Base-by-base conservation (phyloP, 2,888 invertebrate species). In the Parnassius apollo region DNA sequence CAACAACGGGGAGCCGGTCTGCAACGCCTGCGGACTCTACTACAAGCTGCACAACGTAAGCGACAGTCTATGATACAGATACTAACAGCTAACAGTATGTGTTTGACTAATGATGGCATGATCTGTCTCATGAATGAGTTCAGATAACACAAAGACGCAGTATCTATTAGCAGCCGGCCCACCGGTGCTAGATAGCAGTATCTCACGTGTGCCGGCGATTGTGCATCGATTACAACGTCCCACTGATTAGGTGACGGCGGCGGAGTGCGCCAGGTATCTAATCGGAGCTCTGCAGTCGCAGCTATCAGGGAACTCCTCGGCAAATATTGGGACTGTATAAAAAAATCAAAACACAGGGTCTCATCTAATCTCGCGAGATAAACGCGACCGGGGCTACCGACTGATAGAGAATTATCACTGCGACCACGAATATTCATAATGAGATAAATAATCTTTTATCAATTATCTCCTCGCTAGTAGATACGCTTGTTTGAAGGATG, bases 21-120 rank as follows among this genome's bases (percentile, higher is more conserved):
- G 99, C 91, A 99, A 99, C 89, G 99, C 99, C 25, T 99, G 99
- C 84, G 99, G 99, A 0, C 95, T 99, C 45, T 99, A 99, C 92
- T 97, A 93, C 92, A 97, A 97, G 91, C 92, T 97, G 70, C 97
- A 97, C 81, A 94, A 93, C 80, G 96, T 96, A 78, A 94, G 87
- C 75, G 9, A 49, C 13, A 49, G 9, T 9, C 8, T 7, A 49
- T 13, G 8, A 13, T 49, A 1, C 7, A 13, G 13, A n/a, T 12
- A 9, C 18, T 8, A n/a, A n/a, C 7, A 13, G 9, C 9, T n/a
- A 18, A 18, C 9, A 2, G 1, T 8, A 49, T 12, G 8, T 13
- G 13, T 3, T 7, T 49, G 8, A 3, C 13, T 13, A 13, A 13
- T 9, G 4, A 49, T 13, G 13, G 18, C 49, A 8, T 49, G 49